Evolutionary conservation across 2,113 vertebrate species (phyloP).

Genomic region (Phoxinus phoxinus): DNA sequence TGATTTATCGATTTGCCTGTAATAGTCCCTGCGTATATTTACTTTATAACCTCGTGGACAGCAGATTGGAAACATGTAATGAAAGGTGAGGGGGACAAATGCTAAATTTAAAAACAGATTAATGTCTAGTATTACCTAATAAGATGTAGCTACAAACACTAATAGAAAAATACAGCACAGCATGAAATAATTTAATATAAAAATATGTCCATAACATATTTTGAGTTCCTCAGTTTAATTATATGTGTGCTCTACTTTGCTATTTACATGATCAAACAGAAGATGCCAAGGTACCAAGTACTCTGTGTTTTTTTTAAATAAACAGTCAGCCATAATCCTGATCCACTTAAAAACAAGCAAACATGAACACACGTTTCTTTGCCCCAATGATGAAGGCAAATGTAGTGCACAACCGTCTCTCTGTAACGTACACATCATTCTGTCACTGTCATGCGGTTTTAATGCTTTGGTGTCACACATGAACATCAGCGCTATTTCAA

Average conservation of each 20-base stretch:
- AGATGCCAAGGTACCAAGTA: neutral
- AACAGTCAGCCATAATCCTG: neutral
- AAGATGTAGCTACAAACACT: neutral
- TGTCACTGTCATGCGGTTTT: neutral
- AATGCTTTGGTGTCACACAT: neutral
- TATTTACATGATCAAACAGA: neutral
- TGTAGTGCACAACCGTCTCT: neutral
- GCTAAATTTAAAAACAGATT: constrained; percentile 41
- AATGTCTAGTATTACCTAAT: constrained; percentile 40
- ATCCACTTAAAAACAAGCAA: neutral
- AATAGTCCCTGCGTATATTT: constrained; percentile 39
- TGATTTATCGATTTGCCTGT: constrained; percentile 41
- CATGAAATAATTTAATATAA: neutral
- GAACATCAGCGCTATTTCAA: neutral
- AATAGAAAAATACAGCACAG: constrained; percentile 7
- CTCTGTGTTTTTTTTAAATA: neutral
- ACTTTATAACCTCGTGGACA: constrained; percentile 52
- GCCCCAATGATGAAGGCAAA: neutral
- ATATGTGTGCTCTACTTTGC: neutral
- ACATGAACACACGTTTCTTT: neutral
- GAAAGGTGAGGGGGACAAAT: constrained; percentile 51
- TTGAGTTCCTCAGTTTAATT: constrained; percentile 5
- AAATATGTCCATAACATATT: neutral
- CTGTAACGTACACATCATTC: neutral
- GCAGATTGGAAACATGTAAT: constrained; percentile 50